Evolutionary conservation across 2,888 invertebrate species (phyloP), one percentile per base, ranked within the genome.

Genomic region (Meteorus cinctellus): DNA sequence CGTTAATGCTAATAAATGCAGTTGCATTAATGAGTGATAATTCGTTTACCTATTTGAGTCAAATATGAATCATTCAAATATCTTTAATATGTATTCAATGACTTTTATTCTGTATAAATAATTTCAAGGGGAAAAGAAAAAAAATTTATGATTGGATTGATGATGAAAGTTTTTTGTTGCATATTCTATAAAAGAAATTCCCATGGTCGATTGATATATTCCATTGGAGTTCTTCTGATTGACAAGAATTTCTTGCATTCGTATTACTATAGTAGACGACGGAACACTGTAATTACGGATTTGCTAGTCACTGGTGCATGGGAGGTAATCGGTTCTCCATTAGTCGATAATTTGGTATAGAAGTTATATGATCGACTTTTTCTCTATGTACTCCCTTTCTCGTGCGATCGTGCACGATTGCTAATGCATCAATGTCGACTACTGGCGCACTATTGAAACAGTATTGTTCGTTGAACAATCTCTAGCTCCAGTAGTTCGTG

Each of bases 401-500:
- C 48, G 48, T 67, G 45, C 48, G 67, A 67, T 48, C 29, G 48
- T 31, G 48, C 69, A 55, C 69, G 55, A 66, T 51, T 51, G 41
- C 41, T 66, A 73, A 73, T 73, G 59, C 73, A 73, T 73, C 73
- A 73, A 67, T 34, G 55, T 73, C 73, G 24, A 12, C 34, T 51
- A n/a, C 16, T 51, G 24, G 66, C 24, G n/a, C 59, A 31, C 59
- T 59, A 65, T 65, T 34, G 65, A n/a, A 65, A 19, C 12, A 36
- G 66, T 59, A 73, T 73, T 73, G 73, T 73, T 67, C 73, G 59
- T 73, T 73, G 55, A 66, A 73, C 72, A 27, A 63, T 65, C 29
- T n/a, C 65, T n/a, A 41, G 41, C 36, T 19, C 66, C 65, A 24
- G 27, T 55, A 67, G 73, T 73, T 73, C 55, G 66, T 60, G 59